Evolutionary conservation across 2,888 invertebrate genomes (phyloP).

Genomic region (Escarpia spicata): DNA sequence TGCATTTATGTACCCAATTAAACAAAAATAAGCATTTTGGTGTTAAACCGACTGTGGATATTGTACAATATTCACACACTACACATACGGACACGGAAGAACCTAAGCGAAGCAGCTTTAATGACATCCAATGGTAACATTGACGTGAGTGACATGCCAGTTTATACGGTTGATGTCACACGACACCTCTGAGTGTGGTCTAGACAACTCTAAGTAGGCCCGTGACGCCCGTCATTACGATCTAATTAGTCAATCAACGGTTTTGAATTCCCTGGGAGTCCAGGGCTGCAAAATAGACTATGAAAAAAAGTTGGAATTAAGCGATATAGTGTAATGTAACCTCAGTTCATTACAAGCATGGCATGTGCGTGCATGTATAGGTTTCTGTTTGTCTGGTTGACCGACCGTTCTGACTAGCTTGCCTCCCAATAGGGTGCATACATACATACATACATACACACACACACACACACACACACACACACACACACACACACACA

Average conservation of each 20-base stretch:
- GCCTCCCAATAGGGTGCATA: background rate
- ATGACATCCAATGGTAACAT: background rate
- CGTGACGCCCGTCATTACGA: background rate
- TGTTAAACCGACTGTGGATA: no score
- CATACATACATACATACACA: background rate
- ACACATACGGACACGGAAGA: no score
- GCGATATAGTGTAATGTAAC: background rate
- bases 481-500: background rate
- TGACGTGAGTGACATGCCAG: background rate
- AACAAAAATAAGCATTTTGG: no score
- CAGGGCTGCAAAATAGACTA: background rate
- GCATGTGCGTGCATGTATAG: background rate
- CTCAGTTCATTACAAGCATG: background rate
- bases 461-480: background rate
- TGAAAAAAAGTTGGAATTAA: background rate
- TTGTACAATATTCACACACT: no score
- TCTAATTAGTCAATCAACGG: background rate
- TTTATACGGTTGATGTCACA: background rate
- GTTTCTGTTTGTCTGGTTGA: background rate
- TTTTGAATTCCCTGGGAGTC: background rate
- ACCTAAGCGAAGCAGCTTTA: background rate
- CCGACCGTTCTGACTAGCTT: background rate
- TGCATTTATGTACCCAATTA: no score
- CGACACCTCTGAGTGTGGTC: background rate
- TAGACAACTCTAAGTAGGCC: background rate